Evolutionary conservation across 2,113 vertebrate species (phyloP), one percentile per base, ranked within the genome.

Genomic region (Prolemur simus): DNA sequence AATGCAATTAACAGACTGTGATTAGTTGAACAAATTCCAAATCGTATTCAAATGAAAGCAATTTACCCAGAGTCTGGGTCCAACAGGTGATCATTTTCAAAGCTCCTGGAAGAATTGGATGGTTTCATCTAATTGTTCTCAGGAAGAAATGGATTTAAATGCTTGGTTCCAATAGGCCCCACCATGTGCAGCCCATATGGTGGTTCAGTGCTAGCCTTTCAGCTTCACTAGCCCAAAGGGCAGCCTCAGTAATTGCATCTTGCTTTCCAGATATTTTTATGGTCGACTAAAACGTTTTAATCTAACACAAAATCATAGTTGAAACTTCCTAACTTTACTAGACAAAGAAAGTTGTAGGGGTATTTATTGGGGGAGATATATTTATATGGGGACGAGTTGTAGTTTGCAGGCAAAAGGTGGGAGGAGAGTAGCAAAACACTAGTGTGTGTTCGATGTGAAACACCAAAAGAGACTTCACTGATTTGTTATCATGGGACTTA

Each of bases 21-120:
- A 99, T 99, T 98, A 99, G 97, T 98, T 98, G 98, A 98, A 97
- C 93, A 91, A 95, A 87, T 98, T 99, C 98, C 98, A 99, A 99
- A 98, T 98, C 90, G 12, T 97, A 98, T 98, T 98, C 96, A 99
- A 98, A 98, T 98, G 97, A 98, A 99, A 98, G 97, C 96, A 98
- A 98, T 98, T 98, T 98, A 97, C 93, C 63, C 96, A 80, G 96
- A 90, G 95, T 97, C 92, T 97, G 96, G 56, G 95, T 98, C 97
- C 97, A 98, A 98, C 95, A 98, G 98, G 98, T 98, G 97, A 98
- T 93, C 92, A 54, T 97, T 98, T 98, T 95, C 97, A 95, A 97
- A 98, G 95, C 93, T 93, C 64, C 96, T 97, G 68, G 94, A 98
- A 98, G 52, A 98, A 98, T 87, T 98, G 96, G 92, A 91, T 92